These are phyloP conservation scores for Campoplex nolae DNA, from an alignment of 2,888 invertebrate species.

Conservation along the genomic window DNA sequence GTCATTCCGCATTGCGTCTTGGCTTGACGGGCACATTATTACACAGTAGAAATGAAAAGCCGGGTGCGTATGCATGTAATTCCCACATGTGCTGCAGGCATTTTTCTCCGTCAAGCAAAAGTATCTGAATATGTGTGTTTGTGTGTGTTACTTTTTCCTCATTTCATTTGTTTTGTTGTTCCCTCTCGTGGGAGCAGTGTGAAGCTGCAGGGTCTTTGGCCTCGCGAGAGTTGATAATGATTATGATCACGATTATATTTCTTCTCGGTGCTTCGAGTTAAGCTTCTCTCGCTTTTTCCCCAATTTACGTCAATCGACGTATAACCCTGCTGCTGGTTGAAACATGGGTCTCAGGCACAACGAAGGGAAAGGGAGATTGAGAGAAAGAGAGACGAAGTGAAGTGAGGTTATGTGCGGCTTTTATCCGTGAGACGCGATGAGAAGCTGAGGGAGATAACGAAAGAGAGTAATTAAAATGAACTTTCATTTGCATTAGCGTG, in stretches of 20 bases:
- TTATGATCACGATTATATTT: constrained; percentile 45
- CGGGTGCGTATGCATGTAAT: constrained; percentile 31
- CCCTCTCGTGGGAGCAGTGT: constrained; percentile 35
- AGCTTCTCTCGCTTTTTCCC: constrained; percentile 67
- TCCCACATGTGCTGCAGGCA: constrained; percentile 37
- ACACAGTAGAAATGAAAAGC: constrained; percentile 43
- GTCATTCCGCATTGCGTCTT: constrained; percentile 48
- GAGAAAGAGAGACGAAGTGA: constrained; percentile 16
- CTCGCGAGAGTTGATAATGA: constrained; percentile 55
- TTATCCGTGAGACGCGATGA: constrained; percentile 52
- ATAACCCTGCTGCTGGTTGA: constrained; percentile 33
- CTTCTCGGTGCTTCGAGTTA: constrained; percentile 26
- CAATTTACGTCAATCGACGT: constrained; percentile 76
- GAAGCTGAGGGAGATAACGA: constrained; percentile 46
- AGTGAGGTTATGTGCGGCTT: constrained; percentile 40
- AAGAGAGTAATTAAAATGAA: constrained; percentile 75
- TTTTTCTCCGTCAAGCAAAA: constrained; percentile 34
- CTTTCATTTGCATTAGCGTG: constrained; percentile 54
- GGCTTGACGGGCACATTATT: constrained; percentile 42
- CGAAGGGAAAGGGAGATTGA: constrained; percentile 15
- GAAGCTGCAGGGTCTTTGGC: constrained; percentile 61
- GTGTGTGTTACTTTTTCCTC: not conserved
- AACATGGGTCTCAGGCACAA: not conserved
- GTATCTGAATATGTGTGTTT: constrained; percentile 16
- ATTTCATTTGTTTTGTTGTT: not conserved